Evolutionary conservation across 64 coral and sea anemone genomes (phyloP), one percentile per base, ranked within the genome.

Genomic region (Cladopsammia gracilis): DNA sequence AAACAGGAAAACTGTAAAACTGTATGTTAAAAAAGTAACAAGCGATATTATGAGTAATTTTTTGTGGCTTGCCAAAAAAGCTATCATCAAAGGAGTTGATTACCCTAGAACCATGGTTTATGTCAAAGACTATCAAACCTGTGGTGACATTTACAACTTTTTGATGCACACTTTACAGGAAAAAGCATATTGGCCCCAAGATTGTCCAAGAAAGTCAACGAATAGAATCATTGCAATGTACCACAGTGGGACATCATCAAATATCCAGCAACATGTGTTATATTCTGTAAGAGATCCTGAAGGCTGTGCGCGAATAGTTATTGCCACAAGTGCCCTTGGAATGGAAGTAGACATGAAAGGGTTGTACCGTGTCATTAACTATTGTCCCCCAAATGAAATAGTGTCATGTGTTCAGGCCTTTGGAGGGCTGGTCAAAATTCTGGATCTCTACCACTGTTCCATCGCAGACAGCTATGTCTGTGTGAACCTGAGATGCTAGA

Each of bases 251-350:
- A 92, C 90, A 45, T 20, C 45, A n/a, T 5, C 16, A 58, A 84
- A 71, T 23, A 85, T 92, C 46, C 60, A 92, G 72, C 54, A 75
- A 7, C 10, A 25, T 74, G 78, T 92, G 18, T 15, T 68, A 74
- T 45, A 48, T 45, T 86, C 80, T 49, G 59, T 92, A 3, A 60
- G 24, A 10, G 69, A 85, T 46, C 79, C 67, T 25, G 16, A 75
- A 62, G 90, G 90, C 22, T 58, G 58, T 12, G 48, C 77, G 25
- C 71, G 57, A 49, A 71, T 85, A 3, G 25, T 82, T 4, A 85
- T 85, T 47, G 90, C 79, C 10, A 92, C 90, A 50, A 83, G 24
- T 85, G 90, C 90, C 24, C 56, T 92, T n/a, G 90, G 90, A 49
- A 85, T 92, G 81, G 90, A 81, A 58, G 81, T 86, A 75, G 80